Percentiles rank a stretch among this genome's conserved stretches.
These are phyloP conservation scores for Palaemon carinicauda DNA, from an alignment of 1,140 invertebrate species.

Conservation along the genomic window DNA sequence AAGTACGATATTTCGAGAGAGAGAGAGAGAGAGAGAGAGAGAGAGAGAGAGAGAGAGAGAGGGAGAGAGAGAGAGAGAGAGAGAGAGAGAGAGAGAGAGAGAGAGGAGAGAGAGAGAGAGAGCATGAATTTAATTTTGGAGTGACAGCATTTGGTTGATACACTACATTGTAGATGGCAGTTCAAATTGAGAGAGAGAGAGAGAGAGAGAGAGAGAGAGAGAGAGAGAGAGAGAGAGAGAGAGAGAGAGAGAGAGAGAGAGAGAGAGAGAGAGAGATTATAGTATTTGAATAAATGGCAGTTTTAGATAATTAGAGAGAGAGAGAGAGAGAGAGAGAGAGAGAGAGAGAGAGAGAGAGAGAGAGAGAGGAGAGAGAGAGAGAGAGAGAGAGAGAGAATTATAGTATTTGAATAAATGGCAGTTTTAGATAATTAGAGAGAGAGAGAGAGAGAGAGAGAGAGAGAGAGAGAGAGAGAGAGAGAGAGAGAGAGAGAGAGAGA, in stretches of 20 bases:
- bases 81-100: constrained; percentile 32
- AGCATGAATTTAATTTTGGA: too few species aligned
- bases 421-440: neutral
- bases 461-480: neutral
- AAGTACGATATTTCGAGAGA: too few species aligned
- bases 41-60: too few species aligned
- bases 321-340: neutral
- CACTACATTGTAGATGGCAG: too few species aligned
- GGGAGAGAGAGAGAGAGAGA: too few species aligned
- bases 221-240: neutral
- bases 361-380: neutral
- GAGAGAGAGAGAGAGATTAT: neutral
- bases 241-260: neutral
- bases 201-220: neutral
- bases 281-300: neutral
- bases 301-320: neutral
- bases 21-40: too few species aligned
- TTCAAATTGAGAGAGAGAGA: neutral
- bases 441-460: neutral
- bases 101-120: neutral
- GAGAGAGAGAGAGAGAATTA: neutral
- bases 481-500: neutral
- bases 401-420: neutral
- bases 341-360: neutral
- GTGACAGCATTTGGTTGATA: too few species aligned